Evolutionary conservation across 1,140 invertebrate species (phyloP).

Genomic region (Planococcus citri): DNA sequence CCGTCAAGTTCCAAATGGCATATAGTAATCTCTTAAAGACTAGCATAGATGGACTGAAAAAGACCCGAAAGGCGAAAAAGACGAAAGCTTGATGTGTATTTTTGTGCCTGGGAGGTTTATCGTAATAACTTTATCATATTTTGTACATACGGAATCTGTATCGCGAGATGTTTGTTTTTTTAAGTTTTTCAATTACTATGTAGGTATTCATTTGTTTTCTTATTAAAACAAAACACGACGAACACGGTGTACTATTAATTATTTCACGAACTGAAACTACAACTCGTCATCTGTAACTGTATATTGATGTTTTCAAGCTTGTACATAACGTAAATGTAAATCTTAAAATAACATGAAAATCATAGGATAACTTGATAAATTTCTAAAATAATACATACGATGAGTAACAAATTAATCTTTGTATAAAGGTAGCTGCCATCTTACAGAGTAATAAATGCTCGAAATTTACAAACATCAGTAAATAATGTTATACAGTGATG

Average conservation of each 20-base stretch:
- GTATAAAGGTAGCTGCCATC: neutral
- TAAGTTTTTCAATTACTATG: no score
- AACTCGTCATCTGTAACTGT: neutral
- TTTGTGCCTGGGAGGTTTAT: no score
- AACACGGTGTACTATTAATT: neutral
- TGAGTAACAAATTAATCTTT: neutral
- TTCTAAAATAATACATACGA: neutral
- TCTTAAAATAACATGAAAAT: neutral
- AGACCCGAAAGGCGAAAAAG: slow-evolving; percentile 61
- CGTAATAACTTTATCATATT: neutral
- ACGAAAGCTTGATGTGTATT: slow-evolving; percentile 8
- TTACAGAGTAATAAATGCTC: neutral
- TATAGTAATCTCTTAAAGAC: slow-evolving; percentile 70
- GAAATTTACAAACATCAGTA: neutral
- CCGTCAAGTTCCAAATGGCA: slow-evolving; percentile 71
- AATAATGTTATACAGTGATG: neutral
- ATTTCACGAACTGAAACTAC: neutral
- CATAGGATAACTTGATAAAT: neutral
- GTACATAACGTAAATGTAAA: neutral
- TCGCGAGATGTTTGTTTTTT: no score
- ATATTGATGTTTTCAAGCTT: neutral
- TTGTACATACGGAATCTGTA: neutral
- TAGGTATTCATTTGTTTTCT: no score
- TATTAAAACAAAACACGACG: neutral
- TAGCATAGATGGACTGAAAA: slow-evolving; percentile 76